phyloP scores from a whole-genome alignment of 2,797 vertebrate species.

The Apogon talboti region DNA sequence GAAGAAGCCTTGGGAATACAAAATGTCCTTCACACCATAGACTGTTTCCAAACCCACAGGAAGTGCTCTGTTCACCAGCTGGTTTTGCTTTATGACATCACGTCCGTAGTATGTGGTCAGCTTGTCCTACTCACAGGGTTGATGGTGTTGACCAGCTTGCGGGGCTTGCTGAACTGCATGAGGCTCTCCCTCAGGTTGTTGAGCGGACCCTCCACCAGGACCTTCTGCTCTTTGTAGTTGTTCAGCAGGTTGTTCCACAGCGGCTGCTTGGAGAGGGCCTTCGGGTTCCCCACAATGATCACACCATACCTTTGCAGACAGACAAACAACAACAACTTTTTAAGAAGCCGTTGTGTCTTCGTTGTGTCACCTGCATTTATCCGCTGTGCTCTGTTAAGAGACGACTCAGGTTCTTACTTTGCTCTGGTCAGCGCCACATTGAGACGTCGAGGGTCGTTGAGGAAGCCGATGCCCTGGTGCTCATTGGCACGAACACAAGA shows the following conservation, averaged over 20 bases:
- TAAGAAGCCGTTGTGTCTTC: neutral
- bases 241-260: slow-evolving; percentile 99
- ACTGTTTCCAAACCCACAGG: too few species aligned
- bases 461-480: slow-evolving; percentile 97
- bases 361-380: neutral
- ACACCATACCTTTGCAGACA: slow-evolving; percentile 90
- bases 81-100: too few species aligned
- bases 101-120: neutral
- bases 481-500: slow-evolving; percentile 98
- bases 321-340: slow-evolving; percentile 1
- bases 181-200: slow-evolving; percentile 98
- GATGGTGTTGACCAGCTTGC: slow-evolving; percentile 98
- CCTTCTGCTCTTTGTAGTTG: slow-evolving; percentile 99
- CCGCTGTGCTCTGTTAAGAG: neutral
- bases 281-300: slow-evolving; percentile 98
- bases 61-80: too few species aligned
- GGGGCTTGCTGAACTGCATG: slow-evolving; percentile 99
- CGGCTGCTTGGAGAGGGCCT: slow-evolving; percentile 97
- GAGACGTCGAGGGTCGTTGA: slow-evolving; percentile 96
- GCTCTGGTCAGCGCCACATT: slow-evolving; percentile 98
- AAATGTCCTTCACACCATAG: too few species aligned
- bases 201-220: slow-evolving; percentile 96
- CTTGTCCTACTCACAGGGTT: slow-evolving; percentile 89
- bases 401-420: slow-evolving; percentile 80
- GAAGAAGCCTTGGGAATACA: too few species aligned